Evolutionary conservation across 2,888 invertebrate genomes (phyloP).

Genomic region (Lycophotia porphyrea): DNA sequence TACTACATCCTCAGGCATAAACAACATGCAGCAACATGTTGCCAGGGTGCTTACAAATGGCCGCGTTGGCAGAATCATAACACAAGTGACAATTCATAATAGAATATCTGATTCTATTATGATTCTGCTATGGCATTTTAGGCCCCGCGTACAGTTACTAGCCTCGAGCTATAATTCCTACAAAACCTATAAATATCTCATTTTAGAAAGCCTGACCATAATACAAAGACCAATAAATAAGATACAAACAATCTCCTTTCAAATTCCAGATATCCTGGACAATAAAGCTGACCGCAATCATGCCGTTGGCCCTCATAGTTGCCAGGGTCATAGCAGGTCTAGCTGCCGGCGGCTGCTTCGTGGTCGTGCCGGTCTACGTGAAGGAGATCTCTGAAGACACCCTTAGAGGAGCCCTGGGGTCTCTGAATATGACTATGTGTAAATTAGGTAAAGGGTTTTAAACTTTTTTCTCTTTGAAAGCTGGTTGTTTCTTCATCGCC

Average conservation of each 20-base stretch:
- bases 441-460: conserved; percentile 67
- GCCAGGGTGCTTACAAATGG: too few species aligned
- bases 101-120: too few species aligned
- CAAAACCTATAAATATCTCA: background rate
- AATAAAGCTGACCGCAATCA: conserved; percentile 74
- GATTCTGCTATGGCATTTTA: too few species aligned
- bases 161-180: background rate
- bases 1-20: too few species aligned
- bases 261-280: conserved; percentile 81
- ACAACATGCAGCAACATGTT: too few species aligned
- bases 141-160: background rate
- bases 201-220: background rate
- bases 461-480: background rate
- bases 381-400: conserved; percentile 81
- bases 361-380: conserved; percentile 80
- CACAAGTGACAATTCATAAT: too few species aligned
- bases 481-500: background rate
- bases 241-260: background rate
- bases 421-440: conserved; percentile 81
- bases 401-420: conserved; percentile 78
- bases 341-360: conserved; percentile 80
- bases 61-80: too few species aligned
- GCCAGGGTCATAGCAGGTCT: conserved; percentile 78
- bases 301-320: conserved; percentile 71
- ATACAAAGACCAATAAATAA: background rate